Conservation (phyloP, 2,888 invertebrate genomes). For the Acrobasis consociella region DNA sequence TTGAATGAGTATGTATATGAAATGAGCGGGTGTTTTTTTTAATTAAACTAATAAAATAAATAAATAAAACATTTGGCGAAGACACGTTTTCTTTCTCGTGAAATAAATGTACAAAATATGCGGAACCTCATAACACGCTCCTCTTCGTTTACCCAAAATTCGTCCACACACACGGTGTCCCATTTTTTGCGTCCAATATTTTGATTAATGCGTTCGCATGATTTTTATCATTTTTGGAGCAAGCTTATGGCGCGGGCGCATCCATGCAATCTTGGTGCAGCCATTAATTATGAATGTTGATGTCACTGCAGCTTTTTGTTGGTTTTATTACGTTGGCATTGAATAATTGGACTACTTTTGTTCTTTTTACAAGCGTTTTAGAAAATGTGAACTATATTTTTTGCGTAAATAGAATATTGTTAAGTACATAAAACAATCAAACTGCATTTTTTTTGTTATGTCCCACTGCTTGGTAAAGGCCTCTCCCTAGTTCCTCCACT, state of each 20-base stretch:
- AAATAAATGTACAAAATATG: conserved; percentile 12
- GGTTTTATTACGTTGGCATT: background rate
- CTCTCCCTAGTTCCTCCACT: no score
- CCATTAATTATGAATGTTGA: conserved; percentile 23
- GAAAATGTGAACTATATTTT: background rate
- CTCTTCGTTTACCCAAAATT: conserved; percentile 38
- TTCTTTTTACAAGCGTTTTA: no score
- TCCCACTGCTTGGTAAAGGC: no score
- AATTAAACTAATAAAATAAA: no score
- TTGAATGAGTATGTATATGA: no score
- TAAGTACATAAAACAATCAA: no score
- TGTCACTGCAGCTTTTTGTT: conserved; percentile 1
- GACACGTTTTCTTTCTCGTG: no score
- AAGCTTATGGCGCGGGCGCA: conserved; percentile 45
- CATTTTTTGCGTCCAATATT: conserved; percentile 69
- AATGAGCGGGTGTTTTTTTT: no score
- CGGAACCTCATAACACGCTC: conserved; percentile 35
- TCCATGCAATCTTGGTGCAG: conserved; percentile 34
- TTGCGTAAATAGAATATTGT: background rate
- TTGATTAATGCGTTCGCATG: conserved; percentile 65
- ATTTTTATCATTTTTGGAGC: conserved; percentile 68
- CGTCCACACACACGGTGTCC: conserved; percentile 57
- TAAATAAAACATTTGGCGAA: no score
- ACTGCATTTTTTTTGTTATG: no score
- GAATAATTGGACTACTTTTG: background rate